These are phyloP conservation scores for Synergus gifuensis DNA, from an alignment of 2,888 invertebrate genomes.

Conservation along the genomic window DNA sequence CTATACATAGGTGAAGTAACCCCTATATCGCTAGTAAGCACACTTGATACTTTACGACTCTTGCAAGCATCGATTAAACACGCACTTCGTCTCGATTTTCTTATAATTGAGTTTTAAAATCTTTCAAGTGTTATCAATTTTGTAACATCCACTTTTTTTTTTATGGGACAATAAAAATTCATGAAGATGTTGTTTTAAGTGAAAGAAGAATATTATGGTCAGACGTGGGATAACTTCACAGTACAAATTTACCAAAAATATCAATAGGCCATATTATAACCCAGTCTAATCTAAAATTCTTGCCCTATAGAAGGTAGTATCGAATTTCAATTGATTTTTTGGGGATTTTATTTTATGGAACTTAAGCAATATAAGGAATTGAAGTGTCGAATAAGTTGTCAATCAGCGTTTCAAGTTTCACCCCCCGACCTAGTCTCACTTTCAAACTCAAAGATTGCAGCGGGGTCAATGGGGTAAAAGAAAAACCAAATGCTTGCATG, in stretches of 20 bases:
- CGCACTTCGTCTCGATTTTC: neutral
- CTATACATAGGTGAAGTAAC: neutral
- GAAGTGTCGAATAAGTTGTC: neutral
- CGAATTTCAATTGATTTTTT: too few relatives aligned
- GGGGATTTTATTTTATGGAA: neutral
- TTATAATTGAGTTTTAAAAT: neutral
- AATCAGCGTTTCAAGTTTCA: constrained; percentile 3
- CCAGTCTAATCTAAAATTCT: too few relatives aligned
- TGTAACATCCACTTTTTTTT: neutral
- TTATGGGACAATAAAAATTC: neutral
- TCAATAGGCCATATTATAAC: too few relatives aligned
- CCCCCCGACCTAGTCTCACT: neutral
- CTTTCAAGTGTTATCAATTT: too few relatives aligned
- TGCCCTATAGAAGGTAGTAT: too few relatives aligned
- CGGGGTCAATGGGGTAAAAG: neutral
- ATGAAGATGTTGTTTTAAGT: too few relatives aligned
- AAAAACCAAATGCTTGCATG: constrained; percentile 1
- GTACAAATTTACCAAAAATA: too few relatives aligned
- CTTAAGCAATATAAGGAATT: neutral
- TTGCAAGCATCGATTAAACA: neutral
- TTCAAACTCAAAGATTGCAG: neutral
- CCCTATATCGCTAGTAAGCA: constrained; percentile 3
- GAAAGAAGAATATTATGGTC: too few relatives aligned
- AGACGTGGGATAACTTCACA: too few relatives aligned
- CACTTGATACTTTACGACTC: neutral